Percentiles rank a stretch among this genome's conserved stretches.
Conservation (phyloP, 2,888 invertebrate genomes). For the Hecatera dysodea region DNA sequence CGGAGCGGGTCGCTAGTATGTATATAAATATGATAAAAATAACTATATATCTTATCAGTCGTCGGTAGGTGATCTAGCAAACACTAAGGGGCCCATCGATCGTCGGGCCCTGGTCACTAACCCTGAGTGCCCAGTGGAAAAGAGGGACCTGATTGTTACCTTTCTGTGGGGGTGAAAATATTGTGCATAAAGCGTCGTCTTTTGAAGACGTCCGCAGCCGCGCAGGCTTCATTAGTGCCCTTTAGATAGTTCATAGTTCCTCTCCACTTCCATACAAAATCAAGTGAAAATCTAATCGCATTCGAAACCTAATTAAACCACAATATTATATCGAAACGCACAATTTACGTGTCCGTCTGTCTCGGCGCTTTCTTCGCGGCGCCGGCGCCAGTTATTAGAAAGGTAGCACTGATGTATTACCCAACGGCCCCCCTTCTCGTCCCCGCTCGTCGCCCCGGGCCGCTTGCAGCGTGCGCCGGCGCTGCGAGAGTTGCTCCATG, state of each 20-base stretch:
- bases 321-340: slow-evolving; percentile 52
- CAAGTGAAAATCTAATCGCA: slow-evolving; percentile 38
- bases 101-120: too few species aligned
- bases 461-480: slow-evolving; percentile 37
- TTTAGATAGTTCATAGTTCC: not conserved
- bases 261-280: slow-evolving; percentile 2
- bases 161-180: not conserved
- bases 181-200: not conserved
- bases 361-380: slow-evolving; percentile 58
- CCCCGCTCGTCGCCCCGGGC: slow-evolving; percentile 21
- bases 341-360: slow-evolving; percentile 51
- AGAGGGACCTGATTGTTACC: too few species aligned
- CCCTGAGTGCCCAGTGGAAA: too few species aligned
- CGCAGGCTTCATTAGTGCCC: not conserved
- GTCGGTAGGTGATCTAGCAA: too few species aligned
- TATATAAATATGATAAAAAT: too few species aligned
- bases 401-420: slow-evolving; percentile 62
- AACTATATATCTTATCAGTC: too few species aligned
- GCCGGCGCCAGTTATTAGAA: slow-evolving; percentile 66
- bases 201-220: not conserved
- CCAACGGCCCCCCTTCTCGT: slow-evolving; percentile 28
- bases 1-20: too few species aligned
- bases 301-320: slow-evolving; percentile 53
- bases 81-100: too few species aligned
- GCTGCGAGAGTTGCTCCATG: slow-evolving; percentile 47